A percentile compares a stretch with the other conserved stretches of the same genome.
Evolutionary conservation across 2,113 vertebrate genomes (phyloP).

Genomic region (Chloropsis hardwickii): DNA sequence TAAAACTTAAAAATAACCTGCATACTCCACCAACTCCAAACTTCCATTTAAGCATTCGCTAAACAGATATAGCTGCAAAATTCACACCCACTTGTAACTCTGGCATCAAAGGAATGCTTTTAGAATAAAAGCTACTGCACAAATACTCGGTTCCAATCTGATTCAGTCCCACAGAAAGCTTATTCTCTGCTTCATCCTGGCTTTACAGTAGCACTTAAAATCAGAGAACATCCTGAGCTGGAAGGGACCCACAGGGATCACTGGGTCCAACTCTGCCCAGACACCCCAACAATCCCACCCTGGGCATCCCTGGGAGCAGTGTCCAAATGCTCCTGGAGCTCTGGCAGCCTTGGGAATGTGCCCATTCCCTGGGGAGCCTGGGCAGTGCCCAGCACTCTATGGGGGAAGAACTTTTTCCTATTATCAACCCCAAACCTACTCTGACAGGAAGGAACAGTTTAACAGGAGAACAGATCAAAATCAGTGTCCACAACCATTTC

Average conservation of each 20-base stretch:
- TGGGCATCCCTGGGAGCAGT: fast-evolving
- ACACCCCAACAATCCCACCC: not conserved
- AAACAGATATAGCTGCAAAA: not conserved
- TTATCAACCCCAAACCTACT: not conserved
- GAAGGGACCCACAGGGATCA: not conserved
- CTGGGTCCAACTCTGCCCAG: not conserved
- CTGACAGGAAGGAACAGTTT: not conserved
- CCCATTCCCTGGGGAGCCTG: not conserved
- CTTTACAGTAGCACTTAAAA: not conserved
- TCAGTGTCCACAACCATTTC: not conserved
- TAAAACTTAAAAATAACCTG: not conserved
- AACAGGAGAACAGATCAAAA: not conserved
- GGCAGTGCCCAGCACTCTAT: fast-evolving
- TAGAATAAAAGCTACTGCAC: not conserved
- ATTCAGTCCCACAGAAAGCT: not conserved
- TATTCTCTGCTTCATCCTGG: not conserved
- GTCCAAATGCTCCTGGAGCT: not conserved
- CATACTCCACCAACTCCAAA: not conserved
- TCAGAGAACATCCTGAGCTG: not conserved
- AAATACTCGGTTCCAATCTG: not conserved
- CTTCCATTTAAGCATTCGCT: not conserved
- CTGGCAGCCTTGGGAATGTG: not conserved
- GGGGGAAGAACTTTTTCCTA: not conserved
- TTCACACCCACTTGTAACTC: not conserved
- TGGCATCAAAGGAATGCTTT: not conserved